These are phyloP conservation scores for Varanus komodoensis DNA, from an alignment of 2,113 vertebrate genomes.

Conservation along the genomic window DNA sequence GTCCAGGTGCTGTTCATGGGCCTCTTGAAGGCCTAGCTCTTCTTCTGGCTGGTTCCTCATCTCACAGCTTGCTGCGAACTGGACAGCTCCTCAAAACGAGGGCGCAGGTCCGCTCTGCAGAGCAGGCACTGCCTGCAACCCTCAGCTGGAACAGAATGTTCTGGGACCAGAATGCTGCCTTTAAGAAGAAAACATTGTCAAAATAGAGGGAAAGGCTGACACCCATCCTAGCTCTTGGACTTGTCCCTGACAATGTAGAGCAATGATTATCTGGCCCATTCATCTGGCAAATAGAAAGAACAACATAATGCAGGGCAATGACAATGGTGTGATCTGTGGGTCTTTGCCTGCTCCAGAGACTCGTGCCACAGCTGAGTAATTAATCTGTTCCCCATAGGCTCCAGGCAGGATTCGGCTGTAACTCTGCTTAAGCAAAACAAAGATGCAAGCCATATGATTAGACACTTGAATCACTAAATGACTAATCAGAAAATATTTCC, in stretches of 20 bases:
- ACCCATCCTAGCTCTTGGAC: too few species aligned
- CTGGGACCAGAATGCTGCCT: neutral
- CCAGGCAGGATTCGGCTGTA: neutral
- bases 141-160: neutral
- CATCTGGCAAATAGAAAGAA: neutral
- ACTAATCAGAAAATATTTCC: constrained; percentile 8
- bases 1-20: too few species aligned
- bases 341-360: neutral
- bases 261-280: neutral
- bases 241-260: too few species aligned
- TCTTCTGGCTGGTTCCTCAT: too few species aligned
- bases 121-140: neutral
- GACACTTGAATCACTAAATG: constrained; percentile 9
- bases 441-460: neutral
- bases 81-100: too few species aligned
- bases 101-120: too few species aligned
- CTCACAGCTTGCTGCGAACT: too few species aligned
- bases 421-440: neutral
- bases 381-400: neutral
- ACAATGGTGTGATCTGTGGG: neutral
- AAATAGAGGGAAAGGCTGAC: neutral
- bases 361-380: neutral
- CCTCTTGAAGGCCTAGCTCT: too few species aligned
- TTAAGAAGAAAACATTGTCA: neutral
- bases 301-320: neutral